Evolutionary conservation across 2,113 vertebrate species (phyloP).

Genomic region (Cathartes aura): DNA sequence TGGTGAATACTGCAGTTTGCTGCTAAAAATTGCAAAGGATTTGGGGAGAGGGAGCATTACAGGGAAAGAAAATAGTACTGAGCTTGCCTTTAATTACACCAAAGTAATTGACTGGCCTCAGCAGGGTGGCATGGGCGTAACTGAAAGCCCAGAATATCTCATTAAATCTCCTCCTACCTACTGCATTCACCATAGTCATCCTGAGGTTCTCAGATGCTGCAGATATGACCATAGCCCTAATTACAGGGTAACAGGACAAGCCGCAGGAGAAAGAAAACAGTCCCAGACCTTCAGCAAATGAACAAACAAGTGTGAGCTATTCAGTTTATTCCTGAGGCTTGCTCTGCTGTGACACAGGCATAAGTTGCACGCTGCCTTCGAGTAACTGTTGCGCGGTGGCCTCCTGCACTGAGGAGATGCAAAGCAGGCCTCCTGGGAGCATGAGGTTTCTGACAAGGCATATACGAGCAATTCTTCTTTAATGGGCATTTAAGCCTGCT

Average conservation of each 20-base stretch:
- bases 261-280: background rate
- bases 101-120: background rate
- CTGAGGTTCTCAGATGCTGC: background rate
- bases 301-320: background rate
- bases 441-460: background rate
- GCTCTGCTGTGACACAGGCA: background rate
- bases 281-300: background rate
- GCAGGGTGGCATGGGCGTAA: background rate
- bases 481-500: background rate
- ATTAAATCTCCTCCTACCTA: constrained; percentile 25
- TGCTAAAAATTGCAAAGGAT: background rate
- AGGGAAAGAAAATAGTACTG: background rate
- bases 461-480: background rate
- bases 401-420: background rate
- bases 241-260: background rate
- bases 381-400: background rate
- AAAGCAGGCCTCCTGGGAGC: background rate
- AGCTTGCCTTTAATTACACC: background rate
- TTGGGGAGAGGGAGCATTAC: background rate
- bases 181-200: background rate
- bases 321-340: background rate
- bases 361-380: accelerated
- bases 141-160: background rate
- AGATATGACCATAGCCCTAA: background rate
- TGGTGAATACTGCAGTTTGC: background rate